Base-by-base conservation (phyloP, 2,113 vertebrate genomes). In the Chamaea fasciata region DNA sequence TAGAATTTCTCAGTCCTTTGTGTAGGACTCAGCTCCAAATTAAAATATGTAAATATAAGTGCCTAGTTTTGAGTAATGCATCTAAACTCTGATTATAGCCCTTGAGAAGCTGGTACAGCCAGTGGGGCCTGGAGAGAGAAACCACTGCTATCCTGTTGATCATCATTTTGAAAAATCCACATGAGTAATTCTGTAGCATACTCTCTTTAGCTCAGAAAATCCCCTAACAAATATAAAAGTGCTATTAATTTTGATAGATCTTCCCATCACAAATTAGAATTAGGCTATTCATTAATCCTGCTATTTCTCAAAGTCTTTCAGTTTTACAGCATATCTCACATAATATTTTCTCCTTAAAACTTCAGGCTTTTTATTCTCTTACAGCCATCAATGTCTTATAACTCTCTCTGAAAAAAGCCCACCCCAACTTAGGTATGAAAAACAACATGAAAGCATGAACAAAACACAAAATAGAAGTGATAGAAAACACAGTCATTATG, bases 151-250 rank as follows among this genome's bases (percentile, higher is more conserved):
- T 50, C 33, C 15, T 0, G 3, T 42, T 69, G 82, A 93, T 69
- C 41, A 77, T 55, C 0, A 79, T 69, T 90, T 71, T 78, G 91
- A 95, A 89, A 94, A 83, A 78, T 68, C 24, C 3, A 6, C 52
- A 75, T 60, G 31, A 68, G 47, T 62, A 75, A 63, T 68, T 85
- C 50, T 41, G 57, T 49, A 85, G 56, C 17, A 64, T 71, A 85
- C 59, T 84, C 46, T 77, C 59, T 49, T 89, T 64, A 94, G 62
- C 63, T 37, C 41, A 83, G 37, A 86, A 95, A 90, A 83, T 65
- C 18, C 63, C 59, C 30, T 56, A 90, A 53, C 31, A 95, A 91
- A 65, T 77, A 73, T 20, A 77, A 76, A 83, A 76, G 21, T 44
- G 27, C 16, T 60, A 75, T 60, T 92, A 53, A 71, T 69, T 94